phyloP scores from a whole-genome alignment of 2,888 invertebrate genomes.

The Meghimatium bilineatum region DNA sequence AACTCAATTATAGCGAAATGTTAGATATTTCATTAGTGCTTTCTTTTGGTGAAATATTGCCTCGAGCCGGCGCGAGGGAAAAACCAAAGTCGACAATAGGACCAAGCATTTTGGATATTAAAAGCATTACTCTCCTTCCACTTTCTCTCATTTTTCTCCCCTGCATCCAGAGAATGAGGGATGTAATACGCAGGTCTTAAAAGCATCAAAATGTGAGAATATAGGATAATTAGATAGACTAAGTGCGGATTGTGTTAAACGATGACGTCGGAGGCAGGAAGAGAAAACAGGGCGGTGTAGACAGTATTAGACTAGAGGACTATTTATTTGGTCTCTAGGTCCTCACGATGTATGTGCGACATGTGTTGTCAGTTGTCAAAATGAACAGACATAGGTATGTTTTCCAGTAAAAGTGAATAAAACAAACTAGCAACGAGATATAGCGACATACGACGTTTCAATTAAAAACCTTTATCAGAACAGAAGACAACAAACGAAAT shows the following conservation, averaged over 20 bases:
- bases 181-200: neutral
- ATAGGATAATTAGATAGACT: slow-evolving; percentile 38
- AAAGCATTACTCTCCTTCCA: slow-evolving; percentile 28
- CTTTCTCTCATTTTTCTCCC: neutral
- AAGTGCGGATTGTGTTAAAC: slow-evolving; percentile 16
- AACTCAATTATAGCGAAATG: slow-evolving; percentile 48
- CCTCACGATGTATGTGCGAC: too few species aligned
- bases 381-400: too few species aligned
- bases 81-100: slow-evolving; percentile 38
- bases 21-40: slow-evolving; percentile 42
- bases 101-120: slow-evolving; percentile 41
- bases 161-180: neutral
- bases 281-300: too few species aligned
- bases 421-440: too few species aligned
- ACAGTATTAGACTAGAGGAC: neutral
- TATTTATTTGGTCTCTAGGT: neutral
- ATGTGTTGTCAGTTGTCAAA: too few species aligned
- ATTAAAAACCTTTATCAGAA: too few species aligned
- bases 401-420: too few species aligned
- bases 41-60: slow-evolving; percentile 36
- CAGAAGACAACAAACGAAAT: too few species aligned
- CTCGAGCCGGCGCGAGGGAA: slow-evolving; percentile 21
- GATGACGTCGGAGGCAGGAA: neutral
- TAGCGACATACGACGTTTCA: too few species aligned
- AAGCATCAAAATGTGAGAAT: slow-evolving; percentile 28